Conservation (phyloP, 2,113 vertebrate species). For the Pongo abelii region DNA sequence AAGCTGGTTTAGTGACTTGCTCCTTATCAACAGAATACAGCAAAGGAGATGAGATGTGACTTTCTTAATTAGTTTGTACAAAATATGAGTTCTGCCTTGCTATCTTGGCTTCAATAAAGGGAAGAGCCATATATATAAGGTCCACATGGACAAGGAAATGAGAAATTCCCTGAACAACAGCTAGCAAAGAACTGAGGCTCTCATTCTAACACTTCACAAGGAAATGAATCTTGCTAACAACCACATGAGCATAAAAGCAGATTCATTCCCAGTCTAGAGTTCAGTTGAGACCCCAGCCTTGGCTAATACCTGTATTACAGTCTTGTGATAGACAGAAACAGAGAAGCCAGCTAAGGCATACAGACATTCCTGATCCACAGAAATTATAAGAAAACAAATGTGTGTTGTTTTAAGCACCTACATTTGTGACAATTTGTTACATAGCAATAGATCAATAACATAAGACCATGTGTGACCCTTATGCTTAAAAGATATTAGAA, state of each 20-base stretch:
- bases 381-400: not conserved
- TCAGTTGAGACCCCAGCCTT: too few relatives aligned
- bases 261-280: not conserved
- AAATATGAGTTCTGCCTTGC: not conserved
- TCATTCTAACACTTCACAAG: not conserved
- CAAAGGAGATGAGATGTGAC: not conserved
- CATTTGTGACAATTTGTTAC: not conserved
- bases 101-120: not conserved
- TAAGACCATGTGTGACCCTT: not conserved
- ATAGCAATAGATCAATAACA: not conserved
- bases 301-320: not conserved
- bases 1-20: not conserved
- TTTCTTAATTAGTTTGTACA: not conserved
- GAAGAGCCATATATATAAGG: not conserved
- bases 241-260: not conserved
- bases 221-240: not conserved
- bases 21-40: not conserved
- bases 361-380: not conserved
- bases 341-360: not conserved
- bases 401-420: not conserved
- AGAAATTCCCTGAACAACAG: not conserved
- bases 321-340: not conserved
- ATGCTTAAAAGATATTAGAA: not conserved
- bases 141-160: too few relatives aligned
- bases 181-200: not conserved